Evolutionary conservation across 2,797 vertebrate genomes (phyloP).

Genomic region (Nannoperca australis): DNA sequence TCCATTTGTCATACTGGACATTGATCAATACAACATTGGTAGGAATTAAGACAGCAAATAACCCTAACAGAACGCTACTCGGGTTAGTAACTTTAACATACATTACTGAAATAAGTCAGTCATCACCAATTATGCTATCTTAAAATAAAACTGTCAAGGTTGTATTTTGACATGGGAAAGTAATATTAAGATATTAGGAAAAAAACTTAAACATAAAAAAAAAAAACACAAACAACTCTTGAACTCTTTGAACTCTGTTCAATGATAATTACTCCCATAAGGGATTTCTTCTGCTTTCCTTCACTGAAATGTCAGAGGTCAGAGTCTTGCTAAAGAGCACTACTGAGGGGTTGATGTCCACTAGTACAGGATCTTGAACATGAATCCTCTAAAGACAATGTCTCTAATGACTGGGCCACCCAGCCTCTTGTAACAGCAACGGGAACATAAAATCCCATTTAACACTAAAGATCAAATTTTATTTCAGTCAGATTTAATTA

Average conservation of each 20-base stretch:
- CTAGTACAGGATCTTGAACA: slow-evolving; percentile 15
- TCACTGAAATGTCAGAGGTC: slow-evolving; percentile 25
- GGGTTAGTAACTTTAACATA: neutral
- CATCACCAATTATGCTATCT: neutral
- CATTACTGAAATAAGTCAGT: neutral
- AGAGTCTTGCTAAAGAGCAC: slow-evolving; percentile 9
- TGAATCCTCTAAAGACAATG: slow-evolving; percentile 28
- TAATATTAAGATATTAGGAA: neutral
- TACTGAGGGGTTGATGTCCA: neutral
- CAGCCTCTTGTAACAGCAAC: slow-evolving; percentile 29
- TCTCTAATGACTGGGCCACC: slow-evolving; percentile 39
- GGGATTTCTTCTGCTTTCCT: slow-evolving; percentile 1
- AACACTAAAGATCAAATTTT: slow-evolving; percentile 45
- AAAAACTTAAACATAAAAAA: neutral
- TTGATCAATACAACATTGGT: too few species aligned
- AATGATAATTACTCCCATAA: slow-evolving; percentile 11
- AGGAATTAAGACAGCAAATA: neutral
- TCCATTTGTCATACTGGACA: neutral
- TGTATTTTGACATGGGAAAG: neutral
- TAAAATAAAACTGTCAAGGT: neutral
- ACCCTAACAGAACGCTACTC: neutral
- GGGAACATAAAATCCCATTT: slow-evolving; percentile 45
- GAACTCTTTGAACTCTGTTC: too few species aligned
- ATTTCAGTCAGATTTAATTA: slow-evolving; percentile 60
- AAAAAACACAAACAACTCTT: too few species aligned